phyloP scores from a whole-genome alignment of 2,888 invertebrate species.

The Lasioglossum lativentre region DNA sequence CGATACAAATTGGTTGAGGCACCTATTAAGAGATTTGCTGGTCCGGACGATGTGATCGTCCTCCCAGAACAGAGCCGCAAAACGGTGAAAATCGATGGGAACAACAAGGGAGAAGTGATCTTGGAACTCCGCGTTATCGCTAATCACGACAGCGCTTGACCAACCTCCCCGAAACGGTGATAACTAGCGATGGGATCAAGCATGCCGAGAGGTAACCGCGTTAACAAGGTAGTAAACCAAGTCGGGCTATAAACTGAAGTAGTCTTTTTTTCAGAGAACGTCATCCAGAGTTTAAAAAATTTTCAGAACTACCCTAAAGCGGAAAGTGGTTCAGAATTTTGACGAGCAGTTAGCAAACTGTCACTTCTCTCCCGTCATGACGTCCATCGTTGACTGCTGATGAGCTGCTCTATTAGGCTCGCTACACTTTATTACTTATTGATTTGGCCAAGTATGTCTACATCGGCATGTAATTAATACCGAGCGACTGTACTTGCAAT shows the following conservation, averaged over 20 bases:
- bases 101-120: constrained; percentile 78
- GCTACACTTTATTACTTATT: background rate
- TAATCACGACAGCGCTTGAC: constrained; percentile 71
- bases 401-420: background rate
- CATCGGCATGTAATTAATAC: background rate
- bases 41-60: constrained; percentile 70
- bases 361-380: background rate
- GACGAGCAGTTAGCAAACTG: background rate
- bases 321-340: background rate
- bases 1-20: constrained; percentile 74
- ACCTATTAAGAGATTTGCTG: constrained; percentile 64
- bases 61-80: constrained; percentile 72
- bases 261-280: background rate
- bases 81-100: constrained; percentile 72
- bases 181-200: background rate
- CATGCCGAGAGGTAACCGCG: background rate
- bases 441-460: background rate
- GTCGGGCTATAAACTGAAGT: background rate
- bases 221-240: background rate
- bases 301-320: background rate
- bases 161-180: background rate
- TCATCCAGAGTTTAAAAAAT: background rate
- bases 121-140: constrained; percentile 80
- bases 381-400: background rate
- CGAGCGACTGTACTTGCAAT: background rate